Evolutionary conservation across 2,113 vertebrate genomes (phyloP).

Genomic region (Dendropsophus ebraccatus): DNA sequence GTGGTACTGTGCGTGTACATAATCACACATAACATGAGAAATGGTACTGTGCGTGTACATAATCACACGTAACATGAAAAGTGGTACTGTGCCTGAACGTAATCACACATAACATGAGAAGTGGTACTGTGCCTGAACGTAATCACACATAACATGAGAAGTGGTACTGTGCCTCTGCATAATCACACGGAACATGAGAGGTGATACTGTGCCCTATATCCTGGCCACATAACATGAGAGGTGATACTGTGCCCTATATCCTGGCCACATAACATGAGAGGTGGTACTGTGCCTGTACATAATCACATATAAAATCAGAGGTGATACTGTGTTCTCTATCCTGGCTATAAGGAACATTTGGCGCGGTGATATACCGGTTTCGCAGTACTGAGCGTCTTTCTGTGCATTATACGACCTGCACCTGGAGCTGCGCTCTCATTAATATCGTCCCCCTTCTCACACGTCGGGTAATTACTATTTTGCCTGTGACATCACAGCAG

Average conservation of each 20-base stretch:
- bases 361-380: background rate
- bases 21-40: background rate
- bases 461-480: constrained; percentile 2
- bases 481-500: constrained; percentile 28
- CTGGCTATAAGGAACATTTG: background rate
- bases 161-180: background rate
- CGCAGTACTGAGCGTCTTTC: background rate
- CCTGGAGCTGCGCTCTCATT: background rate
- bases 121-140: background rate
- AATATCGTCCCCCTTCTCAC: background rate
- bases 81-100: background rate
- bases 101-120: background rate
- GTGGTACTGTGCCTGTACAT: background rate
- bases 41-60: background rate
- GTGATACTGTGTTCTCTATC: background rate
- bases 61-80: background rate
- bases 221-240: background rate
- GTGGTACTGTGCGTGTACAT: background rate
- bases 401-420: background rate
- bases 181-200: background rate
- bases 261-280: background rate
- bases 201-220: background rate
- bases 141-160: background rate
- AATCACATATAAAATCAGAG: too few relatives aligned
- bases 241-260: background rate